Evolutionary conservation across 2,888 invertebrate genomes (phyloP), one percentile per base, ranked within the genome.

Genomic region (Phortica magna): DNA sequence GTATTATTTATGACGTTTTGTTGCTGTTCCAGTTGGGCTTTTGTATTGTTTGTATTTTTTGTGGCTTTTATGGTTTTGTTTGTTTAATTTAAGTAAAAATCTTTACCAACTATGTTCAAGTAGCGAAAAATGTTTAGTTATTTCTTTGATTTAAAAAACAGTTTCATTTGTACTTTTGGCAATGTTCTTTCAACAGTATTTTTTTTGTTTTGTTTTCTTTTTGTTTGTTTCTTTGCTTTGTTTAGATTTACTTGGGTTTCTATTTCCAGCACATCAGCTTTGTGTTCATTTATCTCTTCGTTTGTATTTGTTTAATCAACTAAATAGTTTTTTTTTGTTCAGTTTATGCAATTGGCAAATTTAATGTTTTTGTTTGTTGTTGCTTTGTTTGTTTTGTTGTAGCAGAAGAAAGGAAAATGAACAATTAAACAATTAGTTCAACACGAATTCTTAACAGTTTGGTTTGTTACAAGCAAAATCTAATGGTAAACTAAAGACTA

Each of bases 121-220:
- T 84, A 83, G 83, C 85, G 88, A 88, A 88, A 61, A 84, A 83
- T 84, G 82, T 89, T 83, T 83, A 78, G 81, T 88, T 82, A 80
- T 83, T 79, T 77, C 75, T 79, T 80, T 76, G 82, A 84, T 84
- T 87, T 84, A 80, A 84, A 88, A 88, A 89, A 85, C 86, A 84
- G 83, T 87, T 88, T 86, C 55, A 87, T 90, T 91, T 90, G 91
- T 90, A 91, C 90, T 91, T 91, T 91, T 91, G 91, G 91, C 91
- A 91, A 90, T 91, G 90, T 90, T 90, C 87, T 90, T 90, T 89
- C 84, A 89, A 90, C 86, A 87, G 84, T 87, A 79, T 84, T 76
- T 78, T 81, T 77, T 81, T 77, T 77, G 78, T 78, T 79, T 76
- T 75, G 75, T 77, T 14, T 68, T 67, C 31, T 71, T 67, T 48